Evolutionary conservation across 2,888 invertebrate genomes (phyloP).

Genomic region (Thelaira solivaga): DNA sequence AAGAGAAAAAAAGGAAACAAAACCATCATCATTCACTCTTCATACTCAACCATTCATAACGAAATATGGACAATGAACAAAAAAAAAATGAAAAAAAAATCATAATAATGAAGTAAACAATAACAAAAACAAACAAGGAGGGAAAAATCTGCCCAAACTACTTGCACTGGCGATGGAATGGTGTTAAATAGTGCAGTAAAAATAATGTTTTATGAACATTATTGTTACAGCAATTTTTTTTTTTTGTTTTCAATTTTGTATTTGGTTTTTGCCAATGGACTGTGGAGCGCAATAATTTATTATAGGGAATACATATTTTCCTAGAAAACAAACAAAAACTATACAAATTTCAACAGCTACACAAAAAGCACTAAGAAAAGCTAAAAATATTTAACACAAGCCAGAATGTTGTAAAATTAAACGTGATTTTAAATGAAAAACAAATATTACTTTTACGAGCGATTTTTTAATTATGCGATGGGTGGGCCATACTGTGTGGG

Average conservation of each 20-base stretch:
- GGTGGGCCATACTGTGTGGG: background rate
- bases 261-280: conserved; percentile 48
- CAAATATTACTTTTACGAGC: conserved; percentile 6
- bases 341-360: conserved; percentile 19
- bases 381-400: conserved; percentile 32
- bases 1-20: background rate
- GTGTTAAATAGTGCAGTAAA: conserved; percentile 58
- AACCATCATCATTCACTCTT: conserved; percentile 47
- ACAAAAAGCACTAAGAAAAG: conserved; percentile 9
- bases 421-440: conserved; percentile 47
- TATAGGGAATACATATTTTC: conserved; percentile 14
- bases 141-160: background rate
- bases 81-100: conserved; percentile 12
- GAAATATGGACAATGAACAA: conserved; percentile 34
- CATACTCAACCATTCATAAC: conserved; percentile 50
- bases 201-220: conserved; percentile 51
- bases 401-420: conserved; percentile 33
- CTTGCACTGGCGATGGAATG: conserved; percentile 6
- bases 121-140: background rate
- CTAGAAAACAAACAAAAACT: background rate
- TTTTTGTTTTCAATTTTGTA: conserved; percentile 19
- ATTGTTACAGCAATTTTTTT: conserved; percentile 21
- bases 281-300: conserved; percentile 48
- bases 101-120: too few relatives aligned
- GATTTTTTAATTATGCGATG: background rate